Evolutionary conservation across 2,888 invertebrate genomes (phyloP), one percentile per base, ranked within the genome.

Genomic region (Minunthozetes semirufus): DNA sequence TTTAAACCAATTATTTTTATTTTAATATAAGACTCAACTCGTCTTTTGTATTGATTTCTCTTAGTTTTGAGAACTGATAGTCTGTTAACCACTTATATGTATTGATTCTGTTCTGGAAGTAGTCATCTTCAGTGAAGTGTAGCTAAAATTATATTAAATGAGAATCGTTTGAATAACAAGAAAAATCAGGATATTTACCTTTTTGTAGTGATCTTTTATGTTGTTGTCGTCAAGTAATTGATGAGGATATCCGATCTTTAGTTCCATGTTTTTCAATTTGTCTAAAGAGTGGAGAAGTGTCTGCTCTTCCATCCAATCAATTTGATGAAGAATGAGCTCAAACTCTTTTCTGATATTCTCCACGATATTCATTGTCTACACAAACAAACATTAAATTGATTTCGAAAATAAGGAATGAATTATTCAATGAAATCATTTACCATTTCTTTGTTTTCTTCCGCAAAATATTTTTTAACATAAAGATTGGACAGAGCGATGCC

Each of bases 241-340:
- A 42, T 78, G 75, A 13, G 79, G 79, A 59, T 77, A 79, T 25
- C 79, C 79, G 8, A 79, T 78, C 19, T 78, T 77, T 0, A 79
- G 75, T 38, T 76, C 77, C 42, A 79, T 79, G 1, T 75, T 59
- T 5, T 77, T 72, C 13, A 75, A 19, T 25, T 75, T 75, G 8
- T 72, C 73, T 15, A 75, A 17, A 22, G 72, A 73, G 63, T 75
- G 71, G 25, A n/a, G 1, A 81, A 81, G 88, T 0, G 96, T 96
- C 78, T 86, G 84, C 0, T 88, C 88, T 81, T 96, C 95, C 96
- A 97, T 96, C 96, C 96, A 97, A 70, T 90, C 90, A 13, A 94
- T 80, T 76, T 88, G 86, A 19, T 87, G 85, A 73, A 94, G 82
- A 38, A 94, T 92, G 79, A 90, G 88, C 77, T 88, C 87, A 84